phyloP scores from a whole-genome alignment of 2,888 invertebrate genomes.

The Drosophila subquinaria region DNA sequence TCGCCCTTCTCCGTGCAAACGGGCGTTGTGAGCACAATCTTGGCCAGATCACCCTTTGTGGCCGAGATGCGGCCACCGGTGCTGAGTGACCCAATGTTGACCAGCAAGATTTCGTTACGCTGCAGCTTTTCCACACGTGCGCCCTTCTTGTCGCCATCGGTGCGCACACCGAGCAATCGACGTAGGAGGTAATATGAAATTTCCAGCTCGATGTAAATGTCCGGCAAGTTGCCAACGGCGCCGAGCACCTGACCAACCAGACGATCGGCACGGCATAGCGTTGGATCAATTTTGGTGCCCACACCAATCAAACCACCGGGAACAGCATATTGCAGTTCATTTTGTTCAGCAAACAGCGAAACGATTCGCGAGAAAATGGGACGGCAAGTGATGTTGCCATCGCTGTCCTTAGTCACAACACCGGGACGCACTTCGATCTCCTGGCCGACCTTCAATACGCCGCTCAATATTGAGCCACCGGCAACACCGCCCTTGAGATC shows the following conservation, averaged over 20 bases:
- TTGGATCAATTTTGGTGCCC: conserved; percentile 99
- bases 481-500: conserved; percentile 99
- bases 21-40: conserved; percentile 98
- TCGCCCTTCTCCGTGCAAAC: conserved; percentile 99
- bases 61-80: conserved; percentile 98
- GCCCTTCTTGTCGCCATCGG: conserved; percentile 99
- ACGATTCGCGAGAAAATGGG: conserved; percentile 99
- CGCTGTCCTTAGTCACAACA: conserved; percentile 97
- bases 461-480: conserved; percentile 98
- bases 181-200: conserved; percentile 98
- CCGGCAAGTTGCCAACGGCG: conserved; percentile 97
- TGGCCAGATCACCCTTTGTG: conserved; percentile 98
- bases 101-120: conserved; percentile 96
- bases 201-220: conserved; percentile 99
- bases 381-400: conserved; percentile 97
- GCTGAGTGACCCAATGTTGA: conserved; percentile 99
- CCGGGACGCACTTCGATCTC: conserved; percentile 99
- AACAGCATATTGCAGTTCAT: conserved; percentile 98
- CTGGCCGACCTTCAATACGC: conserved; percentile 98
- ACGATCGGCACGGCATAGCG: conserved; percentile 98
- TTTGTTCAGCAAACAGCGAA: conserved; percentile 98
- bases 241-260: conserved; percentile 99
- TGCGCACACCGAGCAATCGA: conserved; percentile 97
- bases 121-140: conserved; percentile 98
- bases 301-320: conserved; percentile 99